These are phyloP conservation scores for Chitala chitala DNA, from an alignment of 2,113 vertebrate genomes.

Conservation along the genomic window DNA sequence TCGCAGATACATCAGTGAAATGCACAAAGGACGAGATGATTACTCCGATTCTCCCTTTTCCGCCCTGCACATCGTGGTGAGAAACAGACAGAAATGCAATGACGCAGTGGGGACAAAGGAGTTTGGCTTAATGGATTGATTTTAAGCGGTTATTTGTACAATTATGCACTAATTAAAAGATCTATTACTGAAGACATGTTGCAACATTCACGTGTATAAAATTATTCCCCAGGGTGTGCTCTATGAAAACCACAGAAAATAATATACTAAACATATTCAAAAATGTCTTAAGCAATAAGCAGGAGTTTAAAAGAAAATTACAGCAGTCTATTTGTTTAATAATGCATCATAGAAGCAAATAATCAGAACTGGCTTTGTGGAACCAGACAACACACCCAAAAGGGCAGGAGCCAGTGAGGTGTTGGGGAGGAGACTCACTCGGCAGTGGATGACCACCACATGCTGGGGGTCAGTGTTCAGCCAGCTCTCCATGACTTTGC, in stretches of 20 bases:
- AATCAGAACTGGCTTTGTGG: background rate
- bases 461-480: slow-evolving; percentile 78
- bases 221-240: background rate
- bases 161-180: background rate
- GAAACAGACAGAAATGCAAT: background rate
- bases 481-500: slow-evolving; percentile 96
- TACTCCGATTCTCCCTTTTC: slow-evolving; percentile 88
- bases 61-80: slow-evolving; percentile 65
- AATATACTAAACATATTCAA: background rate
- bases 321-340: background rate
- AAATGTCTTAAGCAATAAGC: slow-evolving; percentile 5
- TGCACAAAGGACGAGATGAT: slow-evolving; percentile 91
- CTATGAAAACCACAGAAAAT: background rate
- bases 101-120: background rate
- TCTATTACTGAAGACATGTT: background rate
- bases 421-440: slow-evolving; percentile 61
- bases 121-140: background rate
- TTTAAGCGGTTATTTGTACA: no score
- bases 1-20: slow-evolving; percentile 88
- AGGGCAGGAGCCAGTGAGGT: background rate
- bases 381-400: background rate
- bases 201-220: background rate
- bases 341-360: no score
- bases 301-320: no score
- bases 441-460: slow-evolving; percentile 89